A percentile compares a stretch with the other conserved stretches of the same genome.
Evolutionary conservation across 1,140 invertebrate genomes (phyloP).

Genomic region (Caerostris extrusa): DNA sequence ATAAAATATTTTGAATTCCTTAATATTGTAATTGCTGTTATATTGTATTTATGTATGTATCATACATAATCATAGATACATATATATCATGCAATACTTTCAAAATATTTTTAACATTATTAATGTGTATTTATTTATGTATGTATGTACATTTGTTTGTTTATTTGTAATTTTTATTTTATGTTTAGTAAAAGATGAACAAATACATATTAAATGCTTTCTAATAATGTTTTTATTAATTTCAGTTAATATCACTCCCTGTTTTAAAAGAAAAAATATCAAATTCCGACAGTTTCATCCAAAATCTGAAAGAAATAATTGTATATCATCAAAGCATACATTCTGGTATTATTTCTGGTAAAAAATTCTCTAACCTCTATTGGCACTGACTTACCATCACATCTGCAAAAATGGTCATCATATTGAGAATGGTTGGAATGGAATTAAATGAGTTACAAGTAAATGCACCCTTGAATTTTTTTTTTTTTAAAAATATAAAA

Average conservation of each 20-base stretch:
- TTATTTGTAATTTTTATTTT: too few relatives aligned
- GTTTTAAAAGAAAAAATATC: neutral
- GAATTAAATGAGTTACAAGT: constrained; percentile 12
- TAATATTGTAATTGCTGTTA: too few relatives aligned
- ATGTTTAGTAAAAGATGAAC: neutral
- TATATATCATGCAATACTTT: too few relatives aligned
- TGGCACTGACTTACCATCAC: neutral
- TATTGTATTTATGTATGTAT: too few relatives aligned
- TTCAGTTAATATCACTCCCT: constrained; percentile 1
- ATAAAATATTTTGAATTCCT: too few relatives aligned
- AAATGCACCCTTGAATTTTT: neutral
- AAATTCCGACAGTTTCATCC: neutral
- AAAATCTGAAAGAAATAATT: neutral
- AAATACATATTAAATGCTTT: neutral
- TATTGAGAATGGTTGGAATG: neutral
- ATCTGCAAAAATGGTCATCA: neutral
- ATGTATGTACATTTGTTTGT: too few relatives aligned
- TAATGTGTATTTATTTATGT: too few relatives aligned
- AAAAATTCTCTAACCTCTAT: neutral
- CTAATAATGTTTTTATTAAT: neutral
- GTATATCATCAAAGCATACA: neutral
- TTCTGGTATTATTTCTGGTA: neutral
- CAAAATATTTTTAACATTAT: too few relatives aligned
- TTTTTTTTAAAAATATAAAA: too few relatives aligned
- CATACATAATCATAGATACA: too few relatives aligned